Conservation (phyloP, 2,888 invertebrate genomes). For the Harpalus rufipes region DNA sequence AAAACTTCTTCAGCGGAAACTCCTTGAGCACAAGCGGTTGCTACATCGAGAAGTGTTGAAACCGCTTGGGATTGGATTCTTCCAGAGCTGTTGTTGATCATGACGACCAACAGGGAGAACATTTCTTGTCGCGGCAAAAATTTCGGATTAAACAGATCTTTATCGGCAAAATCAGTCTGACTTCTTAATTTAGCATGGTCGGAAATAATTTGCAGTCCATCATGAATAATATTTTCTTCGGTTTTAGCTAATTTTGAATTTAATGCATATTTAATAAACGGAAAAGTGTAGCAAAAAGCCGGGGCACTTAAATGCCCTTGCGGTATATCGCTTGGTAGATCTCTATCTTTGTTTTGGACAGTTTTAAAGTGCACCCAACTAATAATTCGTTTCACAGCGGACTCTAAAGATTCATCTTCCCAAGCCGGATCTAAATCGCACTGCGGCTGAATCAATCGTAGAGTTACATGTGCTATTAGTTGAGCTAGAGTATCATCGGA, state of each 20-base stretch:
- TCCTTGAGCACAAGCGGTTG: constrained; percentile 84
- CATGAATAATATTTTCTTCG: constrained; percentile 80
- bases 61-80: constrained; percentile 88
- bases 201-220: constrained; percentile 83
- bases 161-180: constrained; percentile 74
- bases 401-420: constrained; percentile 84
- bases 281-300: constrained; percentile 91
- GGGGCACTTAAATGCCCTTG: constrained; percentile 82
- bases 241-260: constrained; percentile 77
- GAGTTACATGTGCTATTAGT: constrained; percentile 85
- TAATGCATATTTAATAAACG: constrained; percentile 84
- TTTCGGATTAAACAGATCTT: constrained; percentile 84
- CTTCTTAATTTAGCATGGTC: constrained; percentile 85
- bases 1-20: constrained; percentile 87
- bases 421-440: constrained; percentile 89
- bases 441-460: constrained; percentile 87
- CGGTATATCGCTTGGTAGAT: constrained; percentile 70
- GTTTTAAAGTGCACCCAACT: constrained; percentile 80
- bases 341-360: constrained; percentile 73
- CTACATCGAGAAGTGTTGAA: constrained; percentile 89
- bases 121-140: constrained; percentile 90
- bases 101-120: constrained; percentile 87
- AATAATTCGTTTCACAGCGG: constrained; percentile 83
- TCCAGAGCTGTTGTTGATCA: constrained; percentile 85
- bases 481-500: constrained; percentile 78